Conservation (phyloP, 2,797 vertebrate species). For the Pangasius larnaudii region DNA sequence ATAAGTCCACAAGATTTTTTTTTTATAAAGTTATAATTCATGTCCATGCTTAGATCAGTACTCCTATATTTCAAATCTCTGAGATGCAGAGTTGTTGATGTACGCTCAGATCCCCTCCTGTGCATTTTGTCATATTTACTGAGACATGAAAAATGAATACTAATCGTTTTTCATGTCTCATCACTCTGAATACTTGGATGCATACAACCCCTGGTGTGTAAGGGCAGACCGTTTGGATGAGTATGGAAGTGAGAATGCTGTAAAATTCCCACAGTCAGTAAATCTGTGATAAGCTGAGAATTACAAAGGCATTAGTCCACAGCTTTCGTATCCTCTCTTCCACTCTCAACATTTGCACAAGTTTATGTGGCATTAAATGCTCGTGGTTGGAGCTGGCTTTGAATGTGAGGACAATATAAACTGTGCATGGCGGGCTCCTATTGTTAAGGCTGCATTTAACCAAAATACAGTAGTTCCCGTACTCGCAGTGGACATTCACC, state of each 20-base stretch:
- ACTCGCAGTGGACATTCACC: constrained; percentile 56
- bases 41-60: neutral
- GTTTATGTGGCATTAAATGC: constrained; percentile 35
- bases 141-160: constrained; percentile 5
- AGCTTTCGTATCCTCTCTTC: constrained; percentile 24
- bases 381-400: constrained; percentile 30
- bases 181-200: constrained; percentile 7
- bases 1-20: neutral
- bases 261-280: constrained; percentile 61
- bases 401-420: constrained; percentile 30
- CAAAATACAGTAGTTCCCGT: constrained; percentile 27
- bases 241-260: constrained; percentile 59
- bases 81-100: constrained; percentile 2
- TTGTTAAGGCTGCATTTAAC: constrained; percentile 42
- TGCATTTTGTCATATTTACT: constrained; percentile 20
- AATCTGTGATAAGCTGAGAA: constrained; percentile 66
- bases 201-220: constrained; percentile 18
- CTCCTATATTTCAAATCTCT: neutral
- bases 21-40: neutral
- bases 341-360: constrained; percentile 30
- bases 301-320: constrained; percentile 56
- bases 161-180: constrained; percentile 23
- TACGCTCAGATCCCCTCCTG: neutral
- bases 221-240: constrained; percentile 59
- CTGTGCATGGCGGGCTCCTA: constrained; percentile 4